Evolutionary conservation across 2,113 vertebrate species (phyloP), one percentile per base, ranked within the genome.

Genomic region (Istiophorus platypterus): DNA sequence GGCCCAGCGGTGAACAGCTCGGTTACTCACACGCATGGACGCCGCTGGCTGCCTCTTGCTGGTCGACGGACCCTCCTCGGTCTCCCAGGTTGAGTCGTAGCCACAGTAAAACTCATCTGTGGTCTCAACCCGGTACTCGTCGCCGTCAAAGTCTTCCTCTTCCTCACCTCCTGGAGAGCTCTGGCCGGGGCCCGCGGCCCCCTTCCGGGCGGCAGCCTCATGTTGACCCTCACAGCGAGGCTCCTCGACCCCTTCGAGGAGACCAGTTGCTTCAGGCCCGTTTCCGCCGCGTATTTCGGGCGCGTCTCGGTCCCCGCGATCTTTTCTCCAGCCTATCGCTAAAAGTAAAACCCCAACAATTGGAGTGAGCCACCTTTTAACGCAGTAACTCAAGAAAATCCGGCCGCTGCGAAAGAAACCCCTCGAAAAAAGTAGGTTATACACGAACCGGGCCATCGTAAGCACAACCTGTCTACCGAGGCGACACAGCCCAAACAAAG

Each of bases 51-150:
- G 2, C 1, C 20, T 7, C 49, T 0, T 27, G 26, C 15, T 10
- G 0, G 0, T 5, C 56, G 45, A 0, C 61, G 18, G 41, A 0
- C 5, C 0, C 14, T 15, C 20, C 6, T 81, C 41, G 0, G 34
- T 54, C 7, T 94, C 94, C 93, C 94, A 93, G 2, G 91, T 94
- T 4, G 93, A 94, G 72, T 94, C 94, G 54, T 77, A 94, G 0
- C 11, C 58, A 6, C 93, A 94, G 84, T 73, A 87, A 0, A 86
- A 63, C 26, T 86, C 85, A 34, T 90, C 90, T 7, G 85, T 67
- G 31, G 7, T 29, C 0, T 79, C 79, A 0, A 75, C 80, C 4
- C 92, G 22, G 14, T 54, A 74, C n/a, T 73, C 76, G 3, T 34
- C 26, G 0, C 31, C 4, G 56, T 80, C 73, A 45, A 14, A 34